Evolutionary conservation across 2,888 invertebrate species (phyloP), one percentile per base, ranked within the genome.

Genomic region (Salpingus planirostris): DNA sequence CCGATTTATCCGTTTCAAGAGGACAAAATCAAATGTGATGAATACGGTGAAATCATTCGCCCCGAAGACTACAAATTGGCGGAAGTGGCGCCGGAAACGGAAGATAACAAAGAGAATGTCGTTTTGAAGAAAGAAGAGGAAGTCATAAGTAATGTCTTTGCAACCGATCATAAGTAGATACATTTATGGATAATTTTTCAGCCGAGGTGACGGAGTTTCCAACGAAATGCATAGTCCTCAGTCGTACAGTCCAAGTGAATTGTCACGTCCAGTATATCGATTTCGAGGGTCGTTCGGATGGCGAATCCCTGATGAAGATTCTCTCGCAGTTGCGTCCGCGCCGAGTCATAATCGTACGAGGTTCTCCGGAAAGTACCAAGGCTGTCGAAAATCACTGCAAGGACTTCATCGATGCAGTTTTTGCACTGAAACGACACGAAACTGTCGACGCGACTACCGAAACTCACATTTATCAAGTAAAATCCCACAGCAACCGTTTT

Each of bases 1-100:
- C 95, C 95, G 0, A 96, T 97, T 89, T 98, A 88, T 66, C 97
- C 96, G 1, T 87, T 82, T 58, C 78, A 82, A 25, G 96, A 97
- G 60, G 93, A 95, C 38, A 81, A 91, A 57, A 74, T 92, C 14
- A 80, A 90, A 59, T 77, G 78, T 54, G 97, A 97, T 53, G 97
- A 97, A 60, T 98, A 97, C 57, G 97, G 98, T 0, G 97, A 97
- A 66, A 78, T 92, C 23, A 86, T 98, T 32, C 78, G 86, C 66
- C 78, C 88, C 1, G 93, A 95, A 66, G 92, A 95, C 55, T 95
- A 90, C 62, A 79, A 84, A 55, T 72, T 92, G 34, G 80, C 81
- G 0, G 91, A 91, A 47, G 68, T 78, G 21, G 65, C 70, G 35
- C 62, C 67, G 1, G 83, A 83, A 44, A 64, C 70, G 0, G 80